These are phyloP conservation scores for Odocoileus hemionus DNA, from an alignment of 2,113 vertebrate genomes.

Conservation along the genomic window DNA sequence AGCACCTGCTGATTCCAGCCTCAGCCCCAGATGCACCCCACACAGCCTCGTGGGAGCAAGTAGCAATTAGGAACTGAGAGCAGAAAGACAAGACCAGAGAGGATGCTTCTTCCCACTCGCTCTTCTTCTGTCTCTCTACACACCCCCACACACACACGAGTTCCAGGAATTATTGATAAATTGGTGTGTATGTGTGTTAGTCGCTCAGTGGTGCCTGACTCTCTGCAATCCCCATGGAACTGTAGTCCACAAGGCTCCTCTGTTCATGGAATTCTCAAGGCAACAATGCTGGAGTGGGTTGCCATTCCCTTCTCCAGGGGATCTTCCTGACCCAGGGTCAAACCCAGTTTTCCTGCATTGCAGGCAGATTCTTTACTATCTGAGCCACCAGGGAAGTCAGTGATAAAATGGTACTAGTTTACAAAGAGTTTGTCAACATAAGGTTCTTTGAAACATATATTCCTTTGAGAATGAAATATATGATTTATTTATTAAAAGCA, in stretches of 20 bases:
- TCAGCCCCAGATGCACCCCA: too few relatives aligned
- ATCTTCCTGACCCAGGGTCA: neutral
- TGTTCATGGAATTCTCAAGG: neutral
- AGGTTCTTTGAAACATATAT: neutral
- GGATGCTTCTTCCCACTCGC: rapidly evolving
- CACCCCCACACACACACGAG: neutral
- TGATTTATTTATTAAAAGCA: neutral
- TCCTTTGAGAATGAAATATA: neutral
- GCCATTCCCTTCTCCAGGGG: neutral
- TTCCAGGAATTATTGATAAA: neutral
- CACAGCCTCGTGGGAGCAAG: too few relatives aligned
- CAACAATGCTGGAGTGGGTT: neutral
- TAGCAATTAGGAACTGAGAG: neutral
- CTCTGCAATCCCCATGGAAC: neutral
- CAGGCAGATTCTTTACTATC: neutral
- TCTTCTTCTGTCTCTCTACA: neutral
- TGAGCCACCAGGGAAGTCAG: neutral
- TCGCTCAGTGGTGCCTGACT: neutral
- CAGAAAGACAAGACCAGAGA: neutral
- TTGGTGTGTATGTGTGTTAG: neutral
- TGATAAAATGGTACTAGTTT: neutral
- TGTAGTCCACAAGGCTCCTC: neutral
- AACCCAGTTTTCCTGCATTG: neutral
- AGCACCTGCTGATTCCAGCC: too few relatives aligned
- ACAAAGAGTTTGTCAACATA: neutral